Percentiles rank a stretch among this genome's conserved stretches.
These are phyloP conservation scores for Portunus trituberculatus DNA, from an alignment of 1,140 invertebrate genomes.

Conservation along the genomic window DNA sequence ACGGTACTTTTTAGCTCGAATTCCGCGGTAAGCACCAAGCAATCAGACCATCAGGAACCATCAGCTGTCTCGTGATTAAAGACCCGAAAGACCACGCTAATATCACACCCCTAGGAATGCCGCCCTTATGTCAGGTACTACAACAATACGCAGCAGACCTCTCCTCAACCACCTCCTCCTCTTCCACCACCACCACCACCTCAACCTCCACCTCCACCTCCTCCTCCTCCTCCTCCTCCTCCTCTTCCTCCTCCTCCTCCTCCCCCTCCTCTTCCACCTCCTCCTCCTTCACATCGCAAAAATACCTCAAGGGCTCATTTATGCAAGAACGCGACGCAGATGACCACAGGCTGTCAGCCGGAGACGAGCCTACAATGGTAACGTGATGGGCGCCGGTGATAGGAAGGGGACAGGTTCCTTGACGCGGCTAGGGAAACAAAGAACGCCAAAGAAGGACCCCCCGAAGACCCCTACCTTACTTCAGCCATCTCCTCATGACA, in stretches of 20 bases:
- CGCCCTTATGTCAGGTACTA: not conserved
- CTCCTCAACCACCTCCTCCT: too few species aligned
- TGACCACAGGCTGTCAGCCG: not conserved
- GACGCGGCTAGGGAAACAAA: not conserved
- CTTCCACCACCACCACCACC: too few species aligned
- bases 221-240: not conserved
- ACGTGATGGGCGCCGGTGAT: not conserved
- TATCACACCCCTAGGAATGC: not conserved
- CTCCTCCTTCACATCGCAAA: not conserved
- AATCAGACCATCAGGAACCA: not conserved
- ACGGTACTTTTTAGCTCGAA: too few species aligned
- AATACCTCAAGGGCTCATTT: not conserved
- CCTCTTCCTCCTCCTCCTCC: not conserved
- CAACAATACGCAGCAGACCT: not conserved
- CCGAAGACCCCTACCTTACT: not conserved
- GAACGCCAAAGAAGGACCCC: not conserved
- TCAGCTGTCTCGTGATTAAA: not conserved
- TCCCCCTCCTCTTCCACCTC: not conserved
- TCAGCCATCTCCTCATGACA: not conserved
- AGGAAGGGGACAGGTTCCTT: not conserved
- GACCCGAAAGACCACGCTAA: not conserved
- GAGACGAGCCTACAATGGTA: not conserved
- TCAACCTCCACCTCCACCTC: not conserved
- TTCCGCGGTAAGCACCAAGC: not conserved
- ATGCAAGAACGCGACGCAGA: not conserved